These are phyloP conservation scores for Napeogenes inachia DNA, from an alignment of 2,888 invertebrate species.

Conservation along the genomic window DNA sequence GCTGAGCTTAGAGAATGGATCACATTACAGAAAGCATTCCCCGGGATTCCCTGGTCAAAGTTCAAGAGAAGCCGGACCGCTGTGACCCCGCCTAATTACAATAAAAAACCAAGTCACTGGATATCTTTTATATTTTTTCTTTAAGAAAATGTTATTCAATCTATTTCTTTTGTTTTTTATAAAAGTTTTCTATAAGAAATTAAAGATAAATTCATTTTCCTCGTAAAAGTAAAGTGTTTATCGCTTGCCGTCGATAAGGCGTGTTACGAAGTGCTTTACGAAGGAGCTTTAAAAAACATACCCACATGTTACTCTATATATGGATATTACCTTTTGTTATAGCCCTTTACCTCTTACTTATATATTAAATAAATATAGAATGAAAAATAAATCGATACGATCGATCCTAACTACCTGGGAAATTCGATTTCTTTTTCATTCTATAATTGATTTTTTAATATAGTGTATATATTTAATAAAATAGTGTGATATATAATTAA, in stretches of 20 bases:
- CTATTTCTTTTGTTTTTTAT: background rate
- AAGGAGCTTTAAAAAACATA: conserved; percentile 22
- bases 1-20: conserved; percentile 47
- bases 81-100: conserved; percentile 61
- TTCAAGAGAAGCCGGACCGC: conserved; percentile 63
- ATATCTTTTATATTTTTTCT: conserved; percentile 25
- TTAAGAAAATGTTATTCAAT: conserved; percentile 5
- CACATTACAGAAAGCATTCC: conserved; percentile 58
- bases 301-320: conserved; percentile 19
- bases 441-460: no score
- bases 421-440: no score
- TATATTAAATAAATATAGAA: background rate
- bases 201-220: no score
- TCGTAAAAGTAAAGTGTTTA: background rate
- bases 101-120: conserved; percentile 46
- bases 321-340: conserved; percentile 23
- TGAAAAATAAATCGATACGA: background rate
- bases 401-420: no score
- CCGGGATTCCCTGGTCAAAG: conserved; percentile 69
- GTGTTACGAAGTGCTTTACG: conserved; percentile 19
- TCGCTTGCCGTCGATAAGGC: conserved; percentile 14
- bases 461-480: no score
- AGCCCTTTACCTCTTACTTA: conserved; percentile 17
- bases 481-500: no score
- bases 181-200: background rate